Evolutionary conservation across 2,113 vertebrate genomes (phyloP).

Genomic region (Prolemur simus): DNA sequence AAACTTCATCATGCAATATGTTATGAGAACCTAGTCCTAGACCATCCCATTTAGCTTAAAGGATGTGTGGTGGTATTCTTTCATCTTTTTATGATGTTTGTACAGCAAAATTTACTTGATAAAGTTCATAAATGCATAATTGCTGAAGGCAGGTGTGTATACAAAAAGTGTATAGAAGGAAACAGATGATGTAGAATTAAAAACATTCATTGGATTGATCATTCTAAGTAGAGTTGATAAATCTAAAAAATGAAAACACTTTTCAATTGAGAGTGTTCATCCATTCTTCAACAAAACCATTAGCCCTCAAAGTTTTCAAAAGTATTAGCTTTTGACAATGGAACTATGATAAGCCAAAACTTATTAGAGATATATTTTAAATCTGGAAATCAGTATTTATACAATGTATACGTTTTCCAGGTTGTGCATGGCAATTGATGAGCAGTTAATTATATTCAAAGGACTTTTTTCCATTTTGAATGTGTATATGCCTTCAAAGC

Average conservation of each 20-base stretch:
- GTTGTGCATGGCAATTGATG: neutral
- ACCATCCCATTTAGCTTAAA: slow-evolving; percentile 5
- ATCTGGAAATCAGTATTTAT: neutral
- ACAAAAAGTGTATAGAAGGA: neutral
- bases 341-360: slow-evolving; percentile 15
- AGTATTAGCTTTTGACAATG: neutral
- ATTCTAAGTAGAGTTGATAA: slow-evolving; percentile 15
- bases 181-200: neutral
- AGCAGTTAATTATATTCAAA: neutral
- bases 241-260: slow-evolving; percentile 16
- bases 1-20: neutral
- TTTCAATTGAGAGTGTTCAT: neutral
- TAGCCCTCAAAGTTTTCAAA: neutral
- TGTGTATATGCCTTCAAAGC: neutral
- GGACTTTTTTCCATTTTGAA: neutral
- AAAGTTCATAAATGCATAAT: slow-evolving; percentile 13
- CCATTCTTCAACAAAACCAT: slow-evolving; percentile 41
- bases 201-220: neutral
- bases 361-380: neutral
- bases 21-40: neutral
- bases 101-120: slow-evolving; percentile 3
- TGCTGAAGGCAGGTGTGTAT: neutral
- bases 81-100: neutral
- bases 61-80: neutral
- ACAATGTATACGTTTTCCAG: neutral